Percentiles rank a stretch among this genome's conserved stretches.
Evolutionary conservation across 2,888 invertebrate species (phyloP).

Genomic region (Rhingia campestris): DNA sequence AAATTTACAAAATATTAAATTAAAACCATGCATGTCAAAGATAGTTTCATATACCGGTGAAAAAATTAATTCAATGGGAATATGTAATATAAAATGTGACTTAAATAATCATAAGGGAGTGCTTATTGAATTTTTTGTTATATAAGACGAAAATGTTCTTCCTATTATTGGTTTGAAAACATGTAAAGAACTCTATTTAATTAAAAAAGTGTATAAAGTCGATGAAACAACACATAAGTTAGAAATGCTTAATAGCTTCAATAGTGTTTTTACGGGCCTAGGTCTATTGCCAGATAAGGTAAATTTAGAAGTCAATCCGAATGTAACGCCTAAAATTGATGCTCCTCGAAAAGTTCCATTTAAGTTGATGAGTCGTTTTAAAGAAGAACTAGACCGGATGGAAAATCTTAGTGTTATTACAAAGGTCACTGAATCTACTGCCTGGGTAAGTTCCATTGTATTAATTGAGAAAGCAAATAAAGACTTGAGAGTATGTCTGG

Average conservation of each 20-base stretch:
- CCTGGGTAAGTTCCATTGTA: constrained; percentile 70
- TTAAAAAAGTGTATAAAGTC: no score
- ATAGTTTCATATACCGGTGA: background rate
- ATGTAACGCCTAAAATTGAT: constrained; percentile 7
- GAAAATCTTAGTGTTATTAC: constrained; percentile 24
- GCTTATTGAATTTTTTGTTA: constrained; percentile 2
- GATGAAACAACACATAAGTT: no score
- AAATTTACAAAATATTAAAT: background rate
- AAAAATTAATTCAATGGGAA: background rate
- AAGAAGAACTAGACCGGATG: constrained; percentile 9
- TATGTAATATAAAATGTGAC: background rate
- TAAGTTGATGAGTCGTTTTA: background rate
- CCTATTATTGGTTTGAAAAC: constrained; percentile 32
- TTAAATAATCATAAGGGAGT: background rate
- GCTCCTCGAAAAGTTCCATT: background rate
- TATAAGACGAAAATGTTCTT: constrained; percentile 13
- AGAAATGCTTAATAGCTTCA: background rate
- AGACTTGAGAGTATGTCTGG: constrained; percentile 60
- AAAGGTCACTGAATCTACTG: constrained; percentile 57
- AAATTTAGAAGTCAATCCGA: background rate
- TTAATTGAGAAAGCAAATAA: constrained; percentile 58
- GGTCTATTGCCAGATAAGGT: background rate
- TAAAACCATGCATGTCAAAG: background rate
- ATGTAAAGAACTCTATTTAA: background rate
- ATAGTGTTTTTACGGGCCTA: constrained; percentile 8